Evolutionary conservation across 2,888 invertebrate genomes (phyloP).

Genomic region (Xanthorhoe designata): DNA sequence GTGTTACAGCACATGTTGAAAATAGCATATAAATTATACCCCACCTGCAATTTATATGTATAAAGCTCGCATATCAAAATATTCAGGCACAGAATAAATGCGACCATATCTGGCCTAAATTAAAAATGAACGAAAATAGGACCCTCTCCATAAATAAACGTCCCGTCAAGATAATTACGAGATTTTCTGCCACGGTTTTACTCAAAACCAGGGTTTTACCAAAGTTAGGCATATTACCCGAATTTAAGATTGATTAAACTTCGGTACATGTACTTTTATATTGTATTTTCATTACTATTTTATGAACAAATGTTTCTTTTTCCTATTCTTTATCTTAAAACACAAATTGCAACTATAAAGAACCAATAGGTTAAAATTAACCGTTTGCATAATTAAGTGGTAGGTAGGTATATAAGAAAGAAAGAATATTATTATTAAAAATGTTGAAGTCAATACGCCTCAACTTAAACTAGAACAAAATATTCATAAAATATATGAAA

Average conservation of each 20-base stretch:
- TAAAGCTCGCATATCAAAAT: slow-evolving; percentile 36
- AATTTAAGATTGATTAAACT: background rate
- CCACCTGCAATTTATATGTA: slow-evolving; percentile 34
- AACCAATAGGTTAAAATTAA: background rate
- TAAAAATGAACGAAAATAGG: slow-evolving; percentile 40
- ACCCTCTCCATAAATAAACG: slow-evolving; percentile 36
- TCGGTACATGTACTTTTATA: background rate
- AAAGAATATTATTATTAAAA: no score
- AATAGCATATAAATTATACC: slow-evolving; percentile 34
- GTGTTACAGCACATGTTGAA: slow-evolving; percentile 19
- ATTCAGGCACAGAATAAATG: slow-evolving; percentile 23
- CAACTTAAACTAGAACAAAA: background rate
- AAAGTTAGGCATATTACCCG: background rate
- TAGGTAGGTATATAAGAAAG: no score
- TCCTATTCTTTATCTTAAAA: no score
- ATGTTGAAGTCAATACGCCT: background rate
- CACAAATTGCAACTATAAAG: no score
- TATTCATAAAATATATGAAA: slow-evolving; percentile 1
- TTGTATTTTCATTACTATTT: background rate
- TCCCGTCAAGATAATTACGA: slow-evolving; percentile 34
- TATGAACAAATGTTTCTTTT: no score
- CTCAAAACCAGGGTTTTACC: slow-evolving; percentile 4
- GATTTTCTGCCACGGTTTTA: slow-evolving; percentile 24
- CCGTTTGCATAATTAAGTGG: background rate
- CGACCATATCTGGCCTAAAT: slow-evolving; percentile 33